A percentile compares a stretch with the other conserved stretches of the same genome.
Evolutionary conservation across 2,888 invertebrate species (phyloP).

Genomic region (Megastigmus dorsalis): DNA sequence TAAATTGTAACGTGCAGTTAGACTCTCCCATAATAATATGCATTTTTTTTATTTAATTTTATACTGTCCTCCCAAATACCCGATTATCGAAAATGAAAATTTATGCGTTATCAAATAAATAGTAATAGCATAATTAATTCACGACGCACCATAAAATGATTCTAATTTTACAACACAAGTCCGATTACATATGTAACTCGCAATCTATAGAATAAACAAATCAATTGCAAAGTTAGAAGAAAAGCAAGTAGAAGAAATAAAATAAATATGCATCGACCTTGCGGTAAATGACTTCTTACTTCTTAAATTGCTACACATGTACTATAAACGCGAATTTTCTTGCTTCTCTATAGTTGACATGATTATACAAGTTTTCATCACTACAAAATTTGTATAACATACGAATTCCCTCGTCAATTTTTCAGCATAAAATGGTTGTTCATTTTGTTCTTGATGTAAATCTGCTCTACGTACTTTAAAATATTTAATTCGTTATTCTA

Average conservation of each 20-base stretch:
- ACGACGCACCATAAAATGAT: constrained; percentile 51
- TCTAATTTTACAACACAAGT: constrained; percentile 58
- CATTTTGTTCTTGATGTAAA: neutral
- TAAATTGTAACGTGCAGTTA: constrained; percentile 37
- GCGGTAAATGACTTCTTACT: constrained; percentile 28
- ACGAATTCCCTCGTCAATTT: neutral
- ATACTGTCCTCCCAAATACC: constrained; percentile 54
- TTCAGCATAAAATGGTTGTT: constrained; percentile 7
- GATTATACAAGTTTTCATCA: constrained; percentile 11
- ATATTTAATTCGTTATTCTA: constrained; percentile 27
- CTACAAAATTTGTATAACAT: constrained; percentile 22
- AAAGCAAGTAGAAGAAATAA: neutral
- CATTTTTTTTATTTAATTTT: constrained; percentile 51
- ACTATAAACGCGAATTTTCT: constrained; percentile 18
- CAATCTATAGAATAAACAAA: constrained; percentile 21
- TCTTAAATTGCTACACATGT: constrained; percentile 12
- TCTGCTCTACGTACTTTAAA: constrained; percentile 13
- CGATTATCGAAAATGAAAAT: constrained; percentile 42
- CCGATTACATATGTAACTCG: constrained; percentile 55
- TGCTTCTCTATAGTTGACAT: constrained; percentile 20
- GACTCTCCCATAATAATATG: constrained; percentile 27
- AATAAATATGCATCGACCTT: constrained; percentile 13
- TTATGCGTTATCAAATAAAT: constrained; percentile 23
- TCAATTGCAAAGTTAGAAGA: constrained; percentile 20
- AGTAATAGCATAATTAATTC: constrained; percentile 38